These are phyloP conservation scores for Synergus umbraculus DNA, from an alignment of 2,888 invertebrate genomes.

Conservation along the genomic window DNA sequence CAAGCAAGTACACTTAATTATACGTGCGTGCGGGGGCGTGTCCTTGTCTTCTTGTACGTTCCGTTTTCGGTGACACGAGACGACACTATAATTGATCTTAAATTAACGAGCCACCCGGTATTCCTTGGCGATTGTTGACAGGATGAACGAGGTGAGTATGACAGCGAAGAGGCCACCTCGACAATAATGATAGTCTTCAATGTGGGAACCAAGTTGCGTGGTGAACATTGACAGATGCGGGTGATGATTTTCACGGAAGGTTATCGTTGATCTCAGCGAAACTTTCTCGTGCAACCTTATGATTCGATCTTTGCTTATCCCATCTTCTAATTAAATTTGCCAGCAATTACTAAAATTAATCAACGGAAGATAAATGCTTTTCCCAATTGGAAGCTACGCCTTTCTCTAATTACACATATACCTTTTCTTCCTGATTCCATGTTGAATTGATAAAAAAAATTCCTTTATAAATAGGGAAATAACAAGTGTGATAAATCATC, in stretches of 20 bases:
- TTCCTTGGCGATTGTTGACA: slow-evolving; percentile 57
- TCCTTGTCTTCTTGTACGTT: slow-evolving; percentile 41
- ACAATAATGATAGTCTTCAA: slow-evolving; percentile 37
- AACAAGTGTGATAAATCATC: not conserved
- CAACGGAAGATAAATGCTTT: slow-evolving; percentile 8
- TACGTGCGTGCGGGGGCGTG: slow-evolving; percentile 44
- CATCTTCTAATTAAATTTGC: slow-evolving; percentile 25
- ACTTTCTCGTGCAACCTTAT: slow-evolving; percentile 26
- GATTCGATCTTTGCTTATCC: slow-evolving; percentile 8
- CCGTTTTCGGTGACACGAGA: slow-evolving; percentile 54
- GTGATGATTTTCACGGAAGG: slow-evolving; percentile 39
- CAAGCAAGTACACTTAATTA: slow-evolving; percentile 44
- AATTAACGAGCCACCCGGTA: slow-evolving; percentile 69
- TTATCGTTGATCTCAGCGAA: slow-evolving; percentile 29
- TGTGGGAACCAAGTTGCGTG: slow-evolving; percentile 39
- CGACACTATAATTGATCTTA: slow-evolving; percentile 68
- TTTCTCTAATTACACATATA: not conserved
- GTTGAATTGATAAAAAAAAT: not conserved
- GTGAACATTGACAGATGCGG: slow-evolving; percentile 38
- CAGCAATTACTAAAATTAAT: slow-evolving; percentile 25
- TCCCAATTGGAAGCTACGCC: not conserved
- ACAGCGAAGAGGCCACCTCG: slow-evolving; percentile 46
- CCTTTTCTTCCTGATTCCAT: not conserved
- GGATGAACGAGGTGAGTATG: slow-evolving; percentile 63
- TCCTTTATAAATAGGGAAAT: not conserved